phyloP scores from a whole-genome alignment of 2,888 invertebrate genomes.

The Ormyrus rosae region DNA sequence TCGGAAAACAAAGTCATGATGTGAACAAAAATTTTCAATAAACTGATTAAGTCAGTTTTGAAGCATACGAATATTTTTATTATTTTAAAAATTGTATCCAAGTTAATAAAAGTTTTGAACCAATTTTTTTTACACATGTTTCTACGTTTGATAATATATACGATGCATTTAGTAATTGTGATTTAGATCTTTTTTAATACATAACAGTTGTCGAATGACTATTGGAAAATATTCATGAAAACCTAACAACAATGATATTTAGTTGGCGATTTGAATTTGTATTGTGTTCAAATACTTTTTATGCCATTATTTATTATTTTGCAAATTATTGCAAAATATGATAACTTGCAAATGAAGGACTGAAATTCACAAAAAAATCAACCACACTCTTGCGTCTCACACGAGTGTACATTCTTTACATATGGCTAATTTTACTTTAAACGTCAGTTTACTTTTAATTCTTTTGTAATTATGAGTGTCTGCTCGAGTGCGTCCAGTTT shows the following conservation, averaged over 20 bases:
- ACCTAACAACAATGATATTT: no score
- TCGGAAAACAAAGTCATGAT: no score
- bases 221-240: not conserved
- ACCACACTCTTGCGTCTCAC: slow-evolving; percentile 40
- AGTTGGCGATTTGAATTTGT: no score
- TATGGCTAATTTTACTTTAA: slow-evolving; percentile 34
- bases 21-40: slow-evolving; percentile 1
- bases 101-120: slow-evolving; percentile 12
- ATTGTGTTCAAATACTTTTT: no score
- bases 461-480: slow-evolving; percentile 55
- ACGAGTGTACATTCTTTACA: slow-evolving; percentile 50
- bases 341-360: not conserved
- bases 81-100: not conserved
- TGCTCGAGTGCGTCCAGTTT: slow-evolving; percentile 57
- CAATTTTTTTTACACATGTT: slow-evolving; percentile 16
- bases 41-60: slow-evolving; percentile 2
- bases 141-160: not conserved
- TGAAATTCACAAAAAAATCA: slow-evolving; percentile 12
- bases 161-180: slow-evolving; percentile 5
- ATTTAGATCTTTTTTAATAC: no score
- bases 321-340: no score
- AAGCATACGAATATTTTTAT: no score
- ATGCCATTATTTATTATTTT: no score
- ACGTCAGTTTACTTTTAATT: slow-evolving; percentile 43
- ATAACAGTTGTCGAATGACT: no score